These are phyloP conservation scores for Trachemys scripta DNA, from an alignment of 2,113 vertebrate species.

Conservation along the genomic window DNA sequence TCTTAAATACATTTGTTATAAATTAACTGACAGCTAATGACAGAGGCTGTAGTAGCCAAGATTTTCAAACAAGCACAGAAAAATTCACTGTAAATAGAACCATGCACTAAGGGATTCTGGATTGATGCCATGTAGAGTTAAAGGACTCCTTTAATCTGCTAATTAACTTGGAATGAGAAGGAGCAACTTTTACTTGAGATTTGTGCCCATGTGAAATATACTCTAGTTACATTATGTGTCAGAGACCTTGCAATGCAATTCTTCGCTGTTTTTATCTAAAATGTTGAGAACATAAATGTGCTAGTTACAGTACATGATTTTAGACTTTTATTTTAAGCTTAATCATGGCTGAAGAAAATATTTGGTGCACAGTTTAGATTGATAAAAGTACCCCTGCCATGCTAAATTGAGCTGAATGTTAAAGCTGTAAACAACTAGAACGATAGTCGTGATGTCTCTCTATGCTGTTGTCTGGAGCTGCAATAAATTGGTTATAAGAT, in stretches of 20 bases:
- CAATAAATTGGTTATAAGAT: neutral
- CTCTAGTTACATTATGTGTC: neutral
- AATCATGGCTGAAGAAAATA: neutral
- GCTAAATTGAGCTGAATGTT: neutral
- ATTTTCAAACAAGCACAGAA: neutral
- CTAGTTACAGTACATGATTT: neutral
- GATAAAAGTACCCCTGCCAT: neutral
- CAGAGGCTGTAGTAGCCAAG: neutral
- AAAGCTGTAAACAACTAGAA: neutral
- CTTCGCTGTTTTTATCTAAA: neutral
- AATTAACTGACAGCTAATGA: slow-evolving; percentile 20
- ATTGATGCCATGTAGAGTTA: rapidly evolving
- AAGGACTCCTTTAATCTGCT: neutral
- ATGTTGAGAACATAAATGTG: neutral
- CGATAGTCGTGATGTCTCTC: neutral
- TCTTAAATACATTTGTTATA: neutral
- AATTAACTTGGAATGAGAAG: neutral
- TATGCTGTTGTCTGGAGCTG: neutral
- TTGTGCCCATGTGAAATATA: neutral
- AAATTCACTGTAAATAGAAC: neutral
- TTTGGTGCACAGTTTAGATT: neutral
- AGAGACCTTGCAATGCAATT: neutral
- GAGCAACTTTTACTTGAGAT: neutral
- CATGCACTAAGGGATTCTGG: neutral
- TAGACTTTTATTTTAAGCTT: neutral